Percentiles rank a stretch among this genome's conserved stretches.
These are phyloP conservation scores for Macrocentrus cingulum DNA, from an alignment of 1,140 invertebrate species.

Conservation along the genomic window DNA sequence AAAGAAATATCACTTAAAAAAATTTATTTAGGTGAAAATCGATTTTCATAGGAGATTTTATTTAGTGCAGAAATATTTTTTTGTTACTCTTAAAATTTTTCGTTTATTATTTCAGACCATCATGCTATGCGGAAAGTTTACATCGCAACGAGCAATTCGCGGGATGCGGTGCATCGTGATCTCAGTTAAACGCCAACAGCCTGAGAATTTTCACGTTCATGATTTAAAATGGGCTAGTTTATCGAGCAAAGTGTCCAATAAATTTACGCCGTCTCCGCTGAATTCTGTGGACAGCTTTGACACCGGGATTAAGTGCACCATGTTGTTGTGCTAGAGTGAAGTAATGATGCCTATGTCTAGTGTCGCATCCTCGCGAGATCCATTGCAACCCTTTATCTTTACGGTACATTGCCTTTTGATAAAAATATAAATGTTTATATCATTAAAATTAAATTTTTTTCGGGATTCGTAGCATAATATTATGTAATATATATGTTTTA, in stretches of 20 bases:
- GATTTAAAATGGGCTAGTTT: background rate
- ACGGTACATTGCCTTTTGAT: slow-evolving; percentile 26
- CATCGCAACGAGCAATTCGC: too few species aligned
- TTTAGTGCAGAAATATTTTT: too few species aligned
- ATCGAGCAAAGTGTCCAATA: too few species aligned
- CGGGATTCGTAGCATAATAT: too few species aligned
- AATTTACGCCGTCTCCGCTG: too few species aligned
- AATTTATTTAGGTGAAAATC: too few species aligned
- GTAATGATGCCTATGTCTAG: slow-evolving; percentile 33
- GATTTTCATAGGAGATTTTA: too few species aligned
- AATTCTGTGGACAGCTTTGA: background rate
- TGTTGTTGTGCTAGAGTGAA: background rate
- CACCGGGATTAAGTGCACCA: background rate
- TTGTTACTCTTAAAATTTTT: slow-evolving; percentile 17
- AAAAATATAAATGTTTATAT: background rate
- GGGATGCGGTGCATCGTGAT: too few species aligned
- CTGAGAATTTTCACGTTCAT: too few species aligned
- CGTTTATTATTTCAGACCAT: slow-evolving; percentile 40
- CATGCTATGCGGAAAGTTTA: slow-evolving; percentile 31
- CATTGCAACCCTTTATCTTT: slow-evolving; percentile 28
- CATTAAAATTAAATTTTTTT: background rate
- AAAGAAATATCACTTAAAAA: too few species aligned
- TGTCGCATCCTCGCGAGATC: slow-evolving; percentile 34
- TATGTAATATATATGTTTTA: too few species aligned
- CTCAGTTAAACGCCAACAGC: too few species aligned